Base-by-base conservation (phyloP, 2,888 invertebrate genomes). In the Oscheius sp. region DNA sequence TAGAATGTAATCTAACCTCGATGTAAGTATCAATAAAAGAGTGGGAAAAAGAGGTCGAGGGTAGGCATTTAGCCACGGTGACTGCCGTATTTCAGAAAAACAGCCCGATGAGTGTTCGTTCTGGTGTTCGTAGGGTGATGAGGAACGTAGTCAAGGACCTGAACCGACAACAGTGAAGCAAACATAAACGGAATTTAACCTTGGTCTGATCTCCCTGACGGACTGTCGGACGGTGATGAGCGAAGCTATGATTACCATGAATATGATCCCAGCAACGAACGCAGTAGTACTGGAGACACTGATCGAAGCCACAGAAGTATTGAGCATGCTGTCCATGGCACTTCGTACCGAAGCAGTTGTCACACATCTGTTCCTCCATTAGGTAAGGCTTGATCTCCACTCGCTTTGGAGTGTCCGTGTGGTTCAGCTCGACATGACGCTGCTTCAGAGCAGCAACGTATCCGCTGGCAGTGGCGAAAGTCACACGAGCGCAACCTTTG, bases 351-450 rank as follows among this genome's bases (percentile, higher is more conserved):
- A 37, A 53, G 21, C 73, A 73, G 91, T 99, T 98, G 91, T 99
- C 99, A 91, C 99, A 99, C 94, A 97, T 95, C 92, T 99, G 99
- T 91, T 99, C 99, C 91, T 99, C 99, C 90, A 99, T 92, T 82
- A 99, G 97, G 91, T 99, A 99, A 80, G 99, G 99, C 92, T 99
- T 99, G 88, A 96, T 96, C 92, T 95, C 93, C 81, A 93, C 87
- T 35, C 86, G 78, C 72, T 88, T 88, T 66, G 80, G 77, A 13
- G 76, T 79, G 29, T 87, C 88, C n/a, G 82, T 77, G 91, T 98
- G 97, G 90, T 97, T 97, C 37, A 99, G 92, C 90, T 98, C 97
- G 79, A 99, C 98, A 92, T 98, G 99, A 87, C 98, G 93, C 82
- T 98, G 98, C 85, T 95, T 95, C 88, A 99, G 98, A 83, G 98